These are phyloP conservation scores for Synanceia verrucosa DNA, from an alignment of 2,797 vertebrate genomes.

Conservation along the genomic window DNA sequence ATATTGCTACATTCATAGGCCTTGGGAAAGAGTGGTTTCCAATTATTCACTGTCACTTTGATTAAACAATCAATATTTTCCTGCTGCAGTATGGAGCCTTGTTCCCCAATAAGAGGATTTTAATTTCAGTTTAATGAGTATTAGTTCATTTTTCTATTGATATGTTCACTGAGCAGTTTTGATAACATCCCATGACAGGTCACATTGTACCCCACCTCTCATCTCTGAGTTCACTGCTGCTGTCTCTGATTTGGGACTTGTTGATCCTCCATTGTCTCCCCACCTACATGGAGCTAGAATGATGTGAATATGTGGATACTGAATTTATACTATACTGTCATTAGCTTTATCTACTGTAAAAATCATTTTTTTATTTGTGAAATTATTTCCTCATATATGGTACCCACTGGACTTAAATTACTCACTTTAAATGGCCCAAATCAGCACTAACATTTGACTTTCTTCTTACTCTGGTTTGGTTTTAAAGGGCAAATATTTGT, in stretches of 20 bases:
- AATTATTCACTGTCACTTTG: not conserved
- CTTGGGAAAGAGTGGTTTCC: not conserved
- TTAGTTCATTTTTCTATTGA: not conserved
- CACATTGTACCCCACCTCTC: not conserved
- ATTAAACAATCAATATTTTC: not conserved
- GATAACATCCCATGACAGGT: not conserved
- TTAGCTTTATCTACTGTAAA: not conserved
- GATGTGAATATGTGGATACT: not conserved
- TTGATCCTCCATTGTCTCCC: not conserved
- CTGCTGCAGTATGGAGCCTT: not conserved
- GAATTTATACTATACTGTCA: not conserved
- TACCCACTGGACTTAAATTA: not conserved
- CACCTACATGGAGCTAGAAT: not conserved
- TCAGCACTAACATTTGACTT: not conserved
- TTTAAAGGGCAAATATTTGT: no score
- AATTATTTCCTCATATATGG: not conserved
- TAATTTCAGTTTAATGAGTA: not conserved
- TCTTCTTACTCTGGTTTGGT: not conserved
- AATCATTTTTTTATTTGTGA: not conserved
- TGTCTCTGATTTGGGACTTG: not conserved
- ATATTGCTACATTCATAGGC: not conserved
- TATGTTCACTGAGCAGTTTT: not conserved
- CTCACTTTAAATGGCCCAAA: not conserved
- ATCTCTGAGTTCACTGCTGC: not conserved
- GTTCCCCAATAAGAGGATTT: not conserved